Evolutionary conservation across 2,113 vertebrate genomes (phyloP), one percentile per base, ranked within the genome.

Genomic region (Nesospiza acunhae): DNA sequence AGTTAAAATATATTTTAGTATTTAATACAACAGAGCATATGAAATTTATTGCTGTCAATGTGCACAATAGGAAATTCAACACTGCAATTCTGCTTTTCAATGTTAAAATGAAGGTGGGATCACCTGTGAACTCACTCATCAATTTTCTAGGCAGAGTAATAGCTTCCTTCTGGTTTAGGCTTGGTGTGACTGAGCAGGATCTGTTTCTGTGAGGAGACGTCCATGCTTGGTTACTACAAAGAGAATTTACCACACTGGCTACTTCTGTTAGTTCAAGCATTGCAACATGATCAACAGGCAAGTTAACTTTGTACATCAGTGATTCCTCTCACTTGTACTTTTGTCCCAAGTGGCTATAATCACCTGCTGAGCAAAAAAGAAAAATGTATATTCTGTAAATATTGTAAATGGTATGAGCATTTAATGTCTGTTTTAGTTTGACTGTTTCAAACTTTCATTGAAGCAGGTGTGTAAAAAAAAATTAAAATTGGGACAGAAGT

Each of bases 1-100:
- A 93, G 89, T 93, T 87, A 94, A 89, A 97, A 75, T 97, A 67
- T 97, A 97, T 97, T 98, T 98, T 97, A 97, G 91, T 91, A 96
- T 91, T 96, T 90, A 96, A 81, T 95, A 88, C 63, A 75, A 67
- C 69, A 93, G 88, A 96, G 76, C 44, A 70, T 90, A 84, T 93
- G 87, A 92, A 84, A 87, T 82, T 4, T 53, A 53, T 76, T 72
- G 88, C 89, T 95, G 26, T 94, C 76, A 95, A 53, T 95, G 96
- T 97, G 94, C 89, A 94, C 94, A 93, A 70, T 42, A 68, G 90
- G 88, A 90, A 68, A 81, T 66, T 86, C 73, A 93, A 74, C 39
- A 35, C 56, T 92, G 49, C 17, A 14, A 11, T 94, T 94, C 69
- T 60, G 56, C 56, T 84, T 69, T 89, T 79, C 33, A 31, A 6